phyloP scores from a whole-genome alignment of 1,140 invertebrate species.

The Drosophila sechellia region DNA sequence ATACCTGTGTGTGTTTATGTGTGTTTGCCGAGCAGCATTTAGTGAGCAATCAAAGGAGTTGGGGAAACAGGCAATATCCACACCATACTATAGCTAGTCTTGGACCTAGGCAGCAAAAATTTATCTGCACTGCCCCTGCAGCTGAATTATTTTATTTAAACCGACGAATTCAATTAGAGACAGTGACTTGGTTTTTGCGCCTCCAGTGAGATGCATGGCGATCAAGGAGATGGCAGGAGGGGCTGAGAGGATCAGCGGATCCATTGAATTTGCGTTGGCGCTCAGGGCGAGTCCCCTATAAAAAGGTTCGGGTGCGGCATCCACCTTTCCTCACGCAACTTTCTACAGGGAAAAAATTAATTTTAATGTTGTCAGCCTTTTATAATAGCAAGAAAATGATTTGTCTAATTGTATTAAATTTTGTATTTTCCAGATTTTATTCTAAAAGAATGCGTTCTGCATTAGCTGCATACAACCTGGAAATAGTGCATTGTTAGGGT shows the following conservation, averaged over 20 bases:
- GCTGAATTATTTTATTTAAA: slow-evolving; percentile 85
- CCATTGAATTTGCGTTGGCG: slow-evolving; percentile 77
- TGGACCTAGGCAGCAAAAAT: slow-evolving; percentile 61
- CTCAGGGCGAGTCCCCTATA: slow-evolving; percentile 71
- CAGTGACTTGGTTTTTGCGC: slow-evolving; percentile 84
- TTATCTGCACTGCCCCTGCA: slow-evolving; percentile 79
- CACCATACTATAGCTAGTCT: slow-evolving; percentile 9
- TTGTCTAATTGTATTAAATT: background rate
- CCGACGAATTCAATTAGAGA: slow-evolving; percentile 85
- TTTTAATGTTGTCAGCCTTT: background rate
- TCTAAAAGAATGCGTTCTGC: too few relatives aligned
- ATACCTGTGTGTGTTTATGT: slow-evolving; percentile 11
- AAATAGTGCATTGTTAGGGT: too few relatives aligned
- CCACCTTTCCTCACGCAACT: slow-evolving; percentile 56
- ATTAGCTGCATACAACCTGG: too few relatives aligned
- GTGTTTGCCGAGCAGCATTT: slow-evolving; percentile 57
- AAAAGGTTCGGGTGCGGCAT: slow-evolving; percentile 60
- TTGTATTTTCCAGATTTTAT: background rate
- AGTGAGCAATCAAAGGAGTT: slow-evolving; percentile 64
- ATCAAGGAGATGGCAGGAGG: slow-evolving; percentile 3
- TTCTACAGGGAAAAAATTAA: slow-evolving; percentile 10
- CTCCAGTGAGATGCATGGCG: slow-evolving; percentile 33
- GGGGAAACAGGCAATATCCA: slow-evolving; percentile 38
- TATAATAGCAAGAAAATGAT: background rate
- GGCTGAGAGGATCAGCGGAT: background rate